Evolutionary conservation across 2,888 invertebrate genomes (phyloP).

Genomic region (Elegia similella): DNA sequence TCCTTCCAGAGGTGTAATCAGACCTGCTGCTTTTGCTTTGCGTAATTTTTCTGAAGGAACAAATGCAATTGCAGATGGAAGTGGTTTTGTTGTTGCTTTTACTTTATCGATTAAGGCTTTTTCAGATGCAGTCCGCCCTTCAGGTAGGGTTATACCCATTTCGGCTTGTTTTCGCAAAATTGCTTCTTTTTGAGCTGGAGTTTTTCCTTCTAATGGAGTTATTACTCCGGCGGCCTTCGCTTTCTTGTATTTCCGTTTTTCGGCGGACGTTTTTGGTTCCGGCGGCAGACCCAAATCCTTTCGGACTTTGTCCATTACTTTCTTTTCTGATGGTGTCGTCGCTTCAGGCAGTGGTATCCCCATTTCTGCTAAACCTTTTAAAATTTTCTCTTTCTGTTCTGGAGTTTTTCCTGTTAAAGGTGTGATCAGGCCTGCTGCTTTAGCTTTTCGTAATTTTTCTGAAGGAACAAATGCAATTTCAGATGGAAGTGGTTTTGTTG

Average conservation of each 20-base stretch:
- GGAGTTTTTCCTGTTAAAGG: constrained; percentile 22
- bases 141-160: constrained; percentile 38
- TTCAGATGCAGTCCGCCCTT: constrained; percentile 41
- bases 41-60: constrained; percentile 29
- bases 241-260: not conserved
- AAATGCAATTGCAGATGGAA: constrained; percentile 27
- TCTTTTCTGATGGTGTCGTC: constrained; percentile 19
- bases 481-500: constrained; percentile 7
- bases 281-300: constrained; percentile 23
- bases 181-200: constrained; percentile 35
- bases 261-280: constrained; percentile 20
- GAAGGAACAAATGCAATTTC: constrained; percentile 21
- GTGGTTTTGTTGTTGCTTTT: constrained; percentile 36
- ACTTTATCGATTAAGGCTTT: constrained; percentile 38
- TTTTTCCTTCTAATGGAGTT: constrained; percentile 37
- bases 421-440: constrained; percentile 21
- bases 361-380: constrained; percentile 17
- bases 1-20: constrained; percentile 31
- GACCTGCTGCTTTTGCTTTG: constrained; percentile 31
- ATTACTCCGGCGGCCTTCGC: constrained; percentile 27
- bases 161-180: constrained; percentile 34
- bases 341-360: constrained; percentile 20
- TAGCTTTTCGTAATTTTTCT: constrained; percentile 23
- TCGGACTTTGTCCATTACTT: constrained; percentile 22
- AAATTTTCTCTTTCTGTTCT: constrained; percentile 23